Conservation (phyloP, 2,113 vertebrate species). For the Mirza zaza region DNA sequence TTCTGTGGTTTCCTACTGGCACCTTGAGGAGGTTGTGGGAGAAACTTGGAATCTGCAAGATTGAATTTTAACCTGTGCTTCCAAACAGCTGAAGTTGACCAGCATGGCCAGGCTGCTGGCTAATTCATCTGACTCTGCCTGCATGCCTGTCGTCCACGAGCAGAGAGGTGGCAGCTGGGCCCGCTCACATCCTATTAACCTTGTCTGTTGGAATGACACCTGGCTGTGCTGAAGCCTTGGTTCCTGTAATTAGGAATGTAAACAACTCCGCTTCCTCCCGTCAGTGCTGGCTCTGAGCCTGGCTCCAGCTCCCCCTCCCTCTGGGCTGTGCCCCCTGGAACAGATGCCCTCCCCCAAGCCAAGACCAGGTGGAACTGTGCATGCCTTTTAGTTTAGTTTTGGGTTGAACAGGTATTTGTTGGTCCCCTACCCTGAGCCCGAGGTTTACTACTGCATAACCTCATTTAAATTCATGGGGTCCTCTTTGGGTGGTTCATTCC, state of each 20-base stretch:
- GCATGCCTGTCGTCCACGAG: conserved; percentile 67
- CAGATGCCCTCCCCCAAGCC: not conserved
- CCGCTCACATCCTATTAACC: conserved; percentile 83
- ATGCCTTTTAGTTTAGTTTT: not conserved
- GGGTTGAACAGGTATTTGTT: not conserved
- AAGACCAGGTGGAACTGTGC: not conserved
- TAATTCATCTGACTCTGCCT: conserved; percentile 71
- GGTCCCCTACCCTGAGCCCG: fast-evolving
- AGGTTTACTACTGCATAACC: not conserved
- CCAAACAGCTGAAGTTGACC: conserved; percentile 71
- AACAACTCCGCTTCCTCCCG: conserved; percentile 68
- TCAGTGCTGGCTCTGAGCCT: not conserved
- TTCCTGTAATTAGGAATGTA: conserved; percentile 80
- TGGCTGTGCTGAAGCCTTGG: conserved; percentile 76
- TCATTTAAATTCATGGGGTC: not conserved
- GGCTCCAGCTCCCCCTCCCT: not conserved
- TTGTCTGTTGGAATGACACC: conserved; percentile 82
- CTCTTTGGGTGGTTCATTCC: not conserved
- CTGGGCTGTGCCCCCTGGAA: not conserved
- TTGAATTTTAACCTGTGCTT: conserved; percentile 75
- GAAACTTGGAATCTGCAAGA: conserved; percentile 64
- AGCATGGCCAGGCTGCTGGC: conserved; percentile 52
- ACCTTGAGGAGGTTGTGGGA: not conserved
- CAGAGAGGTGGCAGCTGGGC: conserved; percentile 80
- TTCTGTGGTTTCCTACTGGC: not conserved